A percentile compares a stretch with the other conserved stretches of the same genome.
Conservation (phyloP, 2,888 invertebrate species). For the Peribatodes rhomboidaria region DNA sequence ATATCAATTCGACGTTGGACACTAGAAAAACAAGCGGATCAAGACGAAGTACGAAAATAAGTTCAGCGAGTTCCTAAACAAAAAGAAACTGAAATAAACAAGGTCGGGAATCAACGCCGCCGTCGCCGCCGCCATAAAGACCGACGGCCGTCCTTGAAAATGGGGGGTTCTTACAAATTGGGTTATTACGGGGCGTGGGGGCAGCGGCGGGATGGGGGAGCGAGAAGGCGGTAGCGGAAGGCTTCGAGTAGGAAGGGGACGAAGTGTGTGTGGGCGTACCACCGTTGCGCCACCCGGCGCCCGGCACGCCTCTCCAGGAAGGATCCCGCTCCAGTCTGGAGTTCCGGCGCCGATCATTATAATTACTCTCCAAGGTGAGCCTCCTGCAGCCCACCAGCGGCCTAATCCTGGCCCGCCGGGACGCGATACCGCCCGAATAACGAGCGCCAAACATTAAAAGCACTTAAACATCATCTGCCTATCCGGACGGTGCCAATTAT, state of each 20-base stretch:
- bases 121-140: slow-evolving; percentile 86
- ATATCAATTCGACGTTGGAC: slow-evolving; percentile 63
- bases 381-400: slow-evolving; percentile 75
- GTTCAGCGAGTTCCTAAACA: slow-evolving; percentile 84
- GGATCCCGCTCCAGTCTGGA: slow-evolving; percentile 80
- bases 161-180: slow-evolving; percentile 87
- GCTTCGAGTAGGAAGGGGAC: slow-evolving; percentile 59
- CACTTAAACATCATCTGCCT: slow-evolving; percentile 75
- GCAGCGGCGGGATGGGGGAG: slow-evolving; percentile 74
- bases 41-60: slow-evolving; percentile 78
- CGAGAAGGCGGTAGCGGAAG: slow-evolving; percentile 56
- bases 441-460: slow-evolving; percentile 77
- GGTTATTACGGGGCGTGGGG: slow-evolving; percentile 84
- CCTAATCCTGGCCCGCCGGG: slow-evolving; percentile 77
- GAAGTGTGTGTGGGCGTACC: slow-evolving; percentile 79
- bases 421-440: slow-evolving; percentile 74
- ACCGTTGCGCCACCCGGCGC: slow-evolving; percentile 78
- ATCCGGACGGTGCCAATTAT: slow-evolving; percentile 73
- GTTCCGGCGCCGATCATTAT: slow-evolving; percentile 85
- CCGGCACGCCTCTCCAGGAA: slow-evolving; percentile 84
- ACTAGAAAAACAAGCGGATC: slow-evolving; percentile 67
- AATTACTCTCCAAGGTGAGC: slow-evolving; percentile 86
- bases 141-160: slow-evolving; percentile 87
- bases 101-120: slow-evolving; percentile 86
- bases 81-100: slow-evolving; percentile 87